Evolutionary conservation across 2,797 vertebrate genomes (phyloP), one percentile per base, ranked within the genome.

Genomic region (Tolypeutes matacus): DNA sequence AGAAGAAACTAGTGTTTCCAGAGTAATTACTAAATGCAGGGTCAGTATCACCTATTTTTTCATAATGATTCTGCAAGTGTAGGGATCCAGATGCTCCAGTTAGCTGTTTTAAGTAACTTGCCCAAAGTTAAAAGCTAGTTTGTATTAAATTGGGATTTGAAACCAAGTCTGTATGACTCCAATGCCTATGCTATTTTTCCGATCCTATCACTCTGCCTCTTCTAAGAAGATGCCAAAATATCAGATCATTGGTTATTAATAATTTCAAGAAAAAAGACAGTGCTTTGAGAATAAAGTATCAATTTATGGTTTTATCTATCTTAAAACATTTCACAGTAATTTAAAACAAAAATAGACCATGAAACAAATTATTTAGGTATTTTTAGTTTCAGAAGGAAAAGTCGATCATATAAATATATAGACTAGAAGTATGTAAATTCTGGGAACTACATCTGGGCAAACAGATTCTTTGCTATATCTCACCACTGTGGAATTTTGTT

Each of bases 111-210:
- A 95, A 94, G 65, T 36, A 49, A 91, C 17, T 51, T 86, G 89
- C 65, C 70, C 85, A 86, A 93, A 42, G 70, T 91, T 82, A 96
- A 89, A 95, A 89, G 72, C 60, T 87, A 93, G 69, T 86, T 96
- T 92, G 88, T 70, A 89, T 58, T 83, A 94, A 39, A 15, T 14
- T 34, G 75, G 86, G 58, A 70, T 84, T 53, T 80, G 60, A 94
- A 86, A 86, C 46, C 60, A 91, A 53, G 86, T 91, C 76, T 93
- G 69, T 49, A n/a, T 10, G 15, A 85, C 64, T 64, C 62, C 53
- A 85, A 91, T 88, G 49, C 42, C 85, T 87, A 34, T 4, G 70
- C 18, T 86, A 34, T 83, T 96, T 95, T 90, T 86, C 86, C 34
- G n/a, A 42, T 65, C 42, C 69, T 7, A 29, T 77, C 53, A 81